Evolutionary conservation across 2,113 vertebrate species (phyloP).

Genomic region (Varanus komodoensis): DNA sequence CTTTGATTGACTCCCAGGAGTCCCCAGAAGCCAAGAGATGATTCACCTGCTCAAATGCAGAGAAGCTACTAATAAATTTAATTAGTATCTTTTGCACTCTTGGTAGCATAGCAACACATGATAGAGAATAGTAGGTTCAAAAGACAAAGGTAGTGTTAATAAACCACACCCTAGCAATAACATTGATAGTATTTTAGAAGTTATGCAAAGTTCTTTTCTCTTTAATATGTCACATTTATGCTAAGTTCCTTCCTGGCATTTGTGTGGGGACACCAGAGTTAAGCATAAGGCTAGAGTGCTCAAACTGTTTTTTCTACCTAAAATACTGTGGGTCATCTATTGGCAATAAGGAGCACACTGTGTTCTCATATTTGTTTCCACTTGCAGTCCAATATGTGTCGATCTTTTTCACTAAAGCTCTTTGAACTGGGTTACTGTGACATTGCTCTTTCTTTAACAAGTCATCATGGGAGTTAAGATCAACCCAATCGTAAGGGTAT

Average conservation of each 20-base stretch:
- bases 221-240: background rate
- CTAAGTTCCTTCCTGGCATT: background rate
- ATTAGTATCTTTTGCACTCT: constrained; percentile 48
- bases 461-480: background rate
- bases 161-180: background rate
- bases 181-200: background rate
- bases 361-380: background rate
- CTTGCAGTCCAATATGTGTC: background rate
- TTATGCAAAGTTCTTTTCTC: background rate
- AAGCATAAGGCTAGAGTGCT: background rate
- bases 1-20: constrained; percentile 64
- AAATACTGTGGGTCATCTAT: background rate
- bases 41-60: constrained; percentile 60
- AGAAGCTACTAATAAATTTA: constrained; percentile 57
- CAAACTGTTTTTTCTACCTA: background rate
- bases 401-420: background rate
- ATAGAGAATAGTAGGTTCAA: constrained; percentile 16
- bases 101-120: constrained; percentile 12
- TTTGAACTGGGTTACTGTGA: background rate
- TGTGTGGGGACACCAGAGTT: too few relatives aligned
- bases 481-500: background rate
- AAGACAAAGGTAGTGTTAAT: background rate
- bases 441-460: background rate
- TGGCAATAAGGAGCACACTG: background rate
- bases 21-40: constrained; percentile 62